phyloP scores from a whole-genome alignment of 1,140 invertebrate genomes.

The Drosophila prosaltans region DNA sequence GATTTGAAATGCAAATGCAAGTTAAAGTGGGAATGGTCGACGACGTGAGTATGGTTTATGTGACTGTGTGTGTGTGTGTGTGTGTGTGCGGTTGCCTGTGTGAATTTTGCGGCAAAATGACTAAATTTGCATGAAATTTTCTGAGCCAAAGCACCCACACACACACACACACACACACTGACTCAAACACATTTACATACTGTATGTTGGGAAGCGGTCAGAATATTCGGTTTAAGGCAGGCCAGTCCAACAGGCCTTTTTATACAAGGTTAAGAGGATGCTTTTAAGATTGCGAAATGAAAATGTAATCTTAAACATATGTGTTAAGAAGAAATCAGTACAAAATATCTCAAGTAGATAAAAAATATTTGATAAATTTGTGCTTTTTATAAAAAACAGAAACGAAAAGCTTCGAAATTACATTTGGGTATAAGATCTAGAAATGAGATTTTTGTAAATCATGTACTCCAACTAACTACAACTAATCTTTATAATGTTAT shows the following conservation, averaged over 20 bases:
- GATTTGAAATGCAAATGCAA: conserved; percentile 78
- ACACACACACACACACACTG: not conserved
- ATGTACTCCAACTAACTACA: too few species aligned
- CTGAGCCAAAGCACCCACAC: not conserved
- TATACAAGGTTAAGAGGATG: not conserved
- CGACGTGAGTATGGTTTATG: conserved; percentile 26
- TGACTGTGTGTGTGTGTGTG: conserved; percentile 8
- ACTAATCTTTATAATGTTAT: too few species aligned
- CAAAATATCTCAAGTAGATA: not conserved
- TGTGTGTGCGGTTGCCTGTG: conserved; percentile 27
- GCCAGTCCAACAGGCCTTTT: not conserved
- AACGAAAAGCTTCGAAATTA: too few species aligned
- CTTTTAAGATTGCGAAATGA: not conserved
- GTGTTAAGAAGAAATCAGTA: too few species aligned
- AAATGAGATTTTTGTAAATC: too few species aligned
- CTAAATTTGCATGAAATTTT: conserved; percentile 74
- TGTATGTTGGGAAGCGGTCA: not conserved
- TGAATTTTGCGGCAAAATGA: conserved; percentile 67
- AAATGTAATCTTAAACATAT: not conserved
- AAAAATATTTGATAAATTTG: too few species aligned
- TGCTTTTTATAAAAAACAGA: too few species aligned
- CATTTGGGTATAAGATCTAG: too few species aligned
- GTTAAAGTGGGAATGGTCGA: conserved; percentile 43
- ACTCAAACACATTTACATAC: not conserved
- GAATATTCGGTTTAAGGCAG: not conserved